Evolutionary conservation across 2,888 invertebrate species (phyloP), one percentile per base, ranked within the genome.

Genomic region (Cenopis cana): DNA sequence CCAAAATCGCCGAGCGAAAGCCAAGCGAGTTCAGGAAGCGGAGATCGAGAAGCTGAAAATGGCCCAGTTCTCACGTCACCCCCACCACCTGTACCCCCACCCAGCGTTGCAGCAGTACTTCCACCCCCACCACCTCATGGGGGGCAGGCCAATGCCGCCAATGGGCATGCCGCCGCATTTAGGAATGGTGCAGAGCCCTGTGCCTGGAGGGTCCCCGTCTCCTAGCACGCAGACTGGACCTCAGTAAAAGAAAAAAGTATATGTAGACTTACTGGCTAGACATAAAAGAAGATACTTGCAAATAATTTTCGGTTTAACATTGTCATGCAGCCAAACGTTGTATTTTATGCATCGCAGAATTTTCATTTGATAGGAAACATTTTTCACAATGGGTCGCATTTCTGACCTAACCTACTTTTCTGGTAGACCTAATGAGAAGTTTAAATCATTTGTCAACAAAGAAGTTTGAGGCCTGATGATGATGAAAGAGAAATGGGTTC

Each of bases 11-110:
- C 95, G 98, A 59, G 99, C 99, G 76, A 99, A 99, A 92, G 98
- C 98, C 85, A 99, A 99, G 94, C 96, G 99, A 33, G 95, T 99
- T 24, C 99, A 99, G 89, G 99, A 99, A 90, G 99, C 99, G 73
- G 99, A 99, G 94, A 95, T 99, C 73, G 99, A 99, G 91, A 99
- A 99, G 92, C 94, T 99, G 84, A 97, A 99, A 93, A 97, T 97
- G 97, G 94, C 94, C 82, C 95, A 95, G 79, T 93, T 95, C 78
- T 90, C 94, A 61, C 94, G 95, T 61, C 95, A 95, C 82, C 94
- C 94, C 75, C 95, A 95, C 85, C 93, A 94, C 77, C 83, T 91
- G 79, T 93, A 95, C 79, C 94, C 95, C 75, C 95, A 95, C 79
- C 95, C 95, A 17, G 87, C 90, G 74, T 87, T 95, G 79, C 95